Evolutionary conservation across 2,888 invertebrate species (phyloP), one percentile per base, ranked within the genome.

Genomic region (Trichogramma dendrolimi): DNA sequence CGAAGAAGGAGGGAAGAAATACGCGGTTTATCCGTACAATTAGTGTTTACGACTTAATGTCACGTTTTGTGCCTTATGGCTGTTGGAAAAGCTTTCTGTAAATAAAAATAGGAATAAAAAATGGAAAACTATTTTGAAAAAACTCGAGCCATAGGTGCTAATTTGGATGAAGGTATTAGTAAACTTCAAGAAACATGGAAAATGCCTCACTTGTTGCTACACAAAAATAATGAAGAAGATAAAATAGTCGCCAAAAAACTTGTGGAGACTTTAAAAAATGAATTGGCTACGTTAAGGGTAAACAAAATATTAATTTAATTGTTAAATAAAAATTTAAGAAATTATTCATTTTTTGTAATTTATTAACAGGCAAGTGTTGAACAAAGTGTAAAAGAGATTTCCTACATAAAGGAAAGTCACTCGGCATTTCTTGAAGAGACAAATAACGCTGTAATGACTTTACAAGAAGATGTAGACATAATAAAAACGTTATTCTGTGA

Each of bases 81-180:
- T 7, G 47, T 47, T 11, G 11, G 47, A 47, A 5, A 11, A 5
- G 55, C 42, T 51, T 47, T 51, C 50, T 43, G 61, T 46, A 50
- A 44, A 53, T 61, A 40, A 14, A 66, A 52, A 58, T 64, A 63
- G 61, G 11, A 27, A 27, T 27, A 27, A 27, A 27, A 27, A 27
- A 27, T 54, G 47, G 58, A 66, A 54, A 60, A 61, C 59, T 64
- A 68, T 53, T 67, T 62, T 59, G 62, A 61, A 55, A 66, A 55
- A 47, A 10, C 64, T 48, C 51, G 61, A 49, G 62, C 46, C 27
- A 48, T 60, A 43, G 63, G 63, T 11, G 55, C 52, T 8, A 55
- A 6, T 38, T 38, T 66, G n/a, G 66, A 66, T 48, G 46, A 64
- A 44, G 58, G 60, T 3, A 58, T 64, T 42, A 5, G 46, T 2